Evolutionary conservation across 2,797 vertebrate species (phyloP), one percentile per base, ranked within the genome.

Genomic region (Taenioides sp.): DNA sequence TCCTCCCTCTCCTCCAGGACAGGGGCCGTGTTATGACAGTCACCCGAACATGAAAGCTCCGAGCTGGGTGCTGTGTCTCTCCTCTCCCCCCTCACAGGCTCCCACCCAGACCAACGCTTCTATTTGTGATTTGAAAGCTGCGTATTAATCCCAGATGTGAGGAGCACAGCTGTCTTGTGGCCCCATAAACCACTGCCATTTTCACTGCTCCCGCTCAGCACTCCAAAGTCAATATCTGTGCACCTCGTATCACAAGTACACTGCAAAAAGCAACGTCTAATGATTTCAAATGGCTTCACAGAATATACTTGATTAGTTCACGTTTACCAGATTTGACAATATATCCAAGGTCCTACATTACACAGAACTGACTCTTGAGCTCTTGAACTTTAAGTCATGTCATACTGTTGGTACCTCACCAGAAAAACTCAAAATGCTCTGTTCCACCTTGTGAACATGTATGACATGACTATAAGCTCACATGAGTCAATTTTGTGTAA

Each of bases 101-200:
- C 74, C 23, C 66, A 71, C 69, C 79, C 81, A 76, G 78, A 84
- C 70, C 78, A 4, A 59, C 83, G 69, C 76, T 85, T 84, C 58
- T 76, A 68, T 54, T 73, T 81, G 43, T 71, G 80, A 83, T 84
- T 77, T 69, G 62, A 78, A 90, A 90, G 87, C 67, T 20, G 71
- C 58, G 65, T 84, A 90, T 84, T 81, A 87, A 84, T 81, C 73
- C 87, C 87, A 90, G 85, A 89, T 91, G 88, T 67, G 81, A 84
- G 69, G 72, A 37, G 72, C 79, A 64, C 79, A 80, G 87, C 84
- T 89, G 88, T 88, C 88, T 77, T 73, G 80, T 22, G 80, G 86
- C 86, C 79, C 75, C 80, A 28, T 70, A 66, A 85, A 87, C 82
- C 83, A 70, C 85, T 77, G 25, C 76, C 79, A 28, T 80, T 76